A percentile compares a stretch with the other conserved stretches of the same genome.
phyloP scores from a whole-genome alignment of 35 echinoderm and acorn worm species.

The Holothuria glaberrima region DNA sequence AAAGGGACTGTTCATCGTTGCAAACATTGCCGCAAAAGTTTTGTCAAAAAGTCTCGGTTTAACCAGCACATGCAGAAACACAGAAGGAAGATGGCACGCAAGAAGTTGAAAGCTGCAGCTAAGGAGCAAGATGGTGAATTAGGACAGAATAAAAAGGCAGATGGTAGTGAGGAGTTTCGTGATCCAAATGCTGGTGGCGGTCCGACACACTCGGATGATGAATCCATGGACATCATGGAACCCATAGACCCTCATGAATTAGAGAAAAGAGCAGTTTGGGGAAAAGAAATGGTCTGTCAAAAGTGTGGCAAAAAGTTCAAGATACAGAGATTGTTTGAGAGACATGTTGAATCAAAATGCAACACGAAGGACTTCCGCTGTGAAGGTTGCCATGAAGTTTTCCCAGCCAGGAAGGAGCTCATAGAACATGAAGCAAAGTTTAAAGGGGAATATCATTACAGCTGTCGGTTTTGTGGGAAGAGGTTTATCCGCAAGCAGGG shows the following conservation, averaged over 20 bases:
- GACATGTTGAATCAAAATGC: constrained; percentile 19
- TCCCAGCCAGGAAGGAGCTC: constrained; percentile 26
- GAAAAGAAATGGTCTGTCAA: constrained; percentile 14
- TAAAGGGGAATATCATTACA: constrained; percentile 9
- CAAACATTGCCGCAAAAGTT: constrained; percentile 44
- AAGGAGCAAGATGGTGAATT: too few species aligned
- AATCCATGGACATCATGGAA: constrained; percentile 24
- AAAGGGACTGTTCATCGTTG: constrained; percentile 5
- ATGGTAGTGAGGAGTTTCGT: too few species aligned
- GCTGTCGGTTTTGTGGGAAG: not conserved
- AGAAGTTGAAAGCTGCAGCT: too few species aligned
- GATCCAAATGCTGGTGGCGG: too few species aligned
- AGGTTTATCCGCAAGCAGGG: not conserved
- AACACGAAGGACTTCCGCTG: not conserved
- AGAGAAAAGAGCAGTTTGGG: not conserved
- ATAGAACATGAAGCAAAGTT: constrained; percentile 19
- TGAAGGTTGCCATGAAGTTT: constrained; percentile 30
- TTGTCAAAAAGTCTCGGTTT: not conserved
- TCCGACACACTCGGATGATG: not conserved
- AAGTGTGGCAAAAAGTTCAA: constrained; percentile 43
- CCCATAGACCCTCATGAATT: not conserved
- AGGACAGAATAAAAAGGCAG: too few species aligned
- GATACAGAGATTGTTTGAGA: not conserved
- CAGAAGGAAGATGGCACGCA: not conserved
- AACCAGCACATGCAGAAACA: constrained; percentile 19